Conservation (phyloP, 1,140 invertebrate species). For the Monomorium pharaonis region DNA sequence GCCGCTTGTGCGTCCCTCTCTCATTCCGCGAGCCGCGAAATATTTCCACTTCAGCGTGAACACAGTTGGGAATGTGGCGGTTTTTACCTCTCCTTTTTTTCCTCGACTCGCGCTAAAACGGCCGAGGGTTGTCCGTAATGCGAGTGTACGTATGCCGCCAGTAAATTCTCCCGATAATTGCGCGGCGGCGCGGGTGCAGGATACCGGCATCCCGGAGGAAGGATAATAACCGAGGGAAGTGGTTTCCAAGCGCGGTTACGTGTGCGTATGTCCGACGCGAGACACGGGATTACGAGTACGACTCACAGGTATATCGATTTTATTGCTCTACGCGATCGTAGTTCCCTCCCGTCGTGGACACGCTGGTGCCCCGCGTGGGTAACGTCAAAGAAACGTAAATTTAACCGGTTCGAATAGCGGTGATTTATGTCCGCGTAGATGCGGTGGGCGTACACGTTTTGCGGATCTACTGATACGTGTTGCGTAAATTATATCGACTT, state of each 20-base stretch:
- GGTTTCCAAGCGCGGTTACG: slow-evolving; percentile 36
- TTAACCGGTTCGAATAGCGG: background rate
- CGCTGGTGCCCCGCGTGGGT: slow-evolving; percentile 24
- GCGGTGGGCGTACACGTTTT: background rate
- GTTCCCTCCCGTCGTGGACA: slow-evolving; percentile 35
- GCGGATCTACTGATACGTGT: background rate
- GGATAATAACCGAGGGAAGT: slow-evolving; percentile 62
- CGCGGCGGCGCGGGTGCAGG: slow-evolving; percentile 27
- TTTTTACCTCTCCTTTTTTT: too few species aligned
- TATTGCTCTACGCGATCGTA: slow-evolving; percentile 55
- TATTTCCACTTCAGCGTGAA: slow-evolving; percentile 2
- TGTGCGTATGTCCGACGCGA: background rate
- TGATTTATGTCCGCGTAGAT: slow-evolving; percentile 34
- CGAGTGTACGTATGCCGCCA: slow-evolving; percentile 4
- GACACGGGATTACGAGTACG: background rate
- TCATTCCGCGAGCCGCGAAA: background rate
- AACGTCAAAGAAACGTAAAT: slow-evolving; percentile 35
- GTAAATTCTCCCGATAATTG: slow-evolving; percentile 58
- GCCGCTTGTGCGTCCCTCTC: slow-evolving; percentile 23
- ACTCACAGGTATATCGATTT: slow-evolving; percentile 58
- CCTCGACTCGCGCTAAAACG: too few species aligned
- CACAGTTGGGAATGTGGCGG: slow-evolving; percentile 13
- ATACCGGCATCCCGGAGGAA: slow-evolving; percentile 43
- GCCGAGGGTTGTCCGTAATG: slow-evolving; percentile 23
- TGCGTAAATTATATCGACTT: slow-evolving; percentile 15